Evolutionary conservation across 2,888 invertebrate genomes (phyloP), one percentile per base, ranked within the genome.

Genomic region (Temnothorax rugatulus): DNA sequence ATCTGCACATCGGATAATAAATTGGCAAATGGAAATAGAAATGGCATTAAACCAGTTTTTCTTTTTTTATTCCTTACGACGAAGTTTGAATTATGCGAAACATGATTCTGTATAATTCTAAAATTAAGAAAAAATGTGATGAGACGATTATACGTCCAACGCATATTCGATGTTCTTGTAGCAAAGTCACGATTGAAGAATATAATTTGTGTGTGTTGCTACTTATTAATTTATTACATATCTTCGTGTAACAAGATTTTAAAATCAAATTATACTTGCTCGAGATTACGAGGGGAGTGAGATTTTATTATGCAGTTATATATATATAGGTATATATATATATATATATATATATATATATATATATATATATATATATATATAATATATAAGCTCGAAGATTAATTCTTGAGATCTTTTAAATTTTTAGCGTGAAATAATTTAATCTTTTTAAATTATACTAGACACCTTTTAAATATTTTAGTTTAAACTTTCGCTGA

Each of bases 371-470:
- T n/a, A n/a, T n/a, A n/a, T n/a, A n/a, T n/a, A n/a, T n/a, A n/a
- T n/a, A n/a, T n/a, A n/a, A n/a, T n/a, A n/a, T 29, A 44, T 44
- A 44, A 44, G 21, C 21, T 66, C 15, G 21, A 44, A 44, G 3
- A 13, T 64, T 64, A 66, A 66, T 66, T 66, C 13, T 66, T 66
- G 2, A 44, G 25, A 71, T 73, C 7, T 54, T 52, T 71, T 0
- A 15, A 21, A 71, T 71, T 71, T 71, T 71, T 9, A 73, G 9
- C 34, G 4, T 25, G 7, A 71, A 38, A 54, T 71, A 54, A 38
- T 54, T 54, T 54, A 38, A 15, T 73, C 21, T 71, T 71, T 5
- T 52, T 54, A 54, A 38, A 54, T 15, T 41, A 34, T 41, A 34
- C 13, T 34, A 11, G 38, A 11, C 41, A 34, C 8, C 4, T 38